Conservation (phyloP, 2,113 vertebrate genomes). For the Atractosteus spatula region DNA sequence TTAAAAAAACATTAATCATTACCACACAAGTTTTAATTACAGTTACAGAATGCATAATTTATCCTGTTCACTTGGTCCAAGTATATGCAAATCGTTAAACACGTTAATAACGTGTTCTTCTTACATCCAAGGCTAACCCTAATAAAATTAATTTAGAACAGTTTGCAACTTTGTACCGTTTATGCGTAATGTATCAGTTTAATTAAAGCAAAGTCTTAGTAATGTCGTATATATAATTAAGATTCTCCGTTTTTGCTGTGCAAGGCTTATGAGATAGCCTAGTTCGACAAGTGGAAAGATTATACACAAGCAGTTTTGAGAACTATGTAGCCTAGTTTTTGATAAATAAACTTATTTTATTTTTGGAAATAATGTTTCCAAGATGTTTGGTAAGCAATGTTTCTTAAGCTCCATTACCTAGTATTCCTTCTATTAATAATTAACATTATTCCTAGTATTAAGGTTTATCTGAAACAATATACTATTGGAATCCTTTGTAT, state of each 20-base stretch:
- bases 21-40: conserved; percentile 58
- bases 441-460: no score
- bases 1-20: conserved; percentile 32
- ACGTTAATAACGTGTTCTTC: conserved; percentile 45
- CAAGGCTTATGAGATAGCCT: conserved; percentile 2
- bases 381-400: no score
- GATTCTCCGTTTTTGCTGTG: conserved; percentile 33
- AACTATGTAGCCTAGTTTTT: no score
- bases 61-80: conserved; percentile 37
- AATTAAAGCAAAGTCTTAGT: conserved; percentile 47
- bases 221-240: conserved; percentile 44
- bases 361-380: no score
- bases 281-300: not conserved
- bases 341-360: no score
- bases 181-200: conserved; percentile 50
- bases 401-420: no score
- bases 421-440: no score
- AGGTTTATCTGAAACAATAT: no score
- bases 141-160: conserved; percentile 53
- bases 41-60: conserved; percentile 51
- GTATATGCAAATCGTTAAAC: conserved; percentile 40
- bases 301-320: no score
- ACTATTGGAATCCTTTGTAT: no score
- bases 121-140: conserved; percentile 39
- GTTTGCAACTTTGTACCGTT: conserved; percentile 49